Evolutionary conservation across 2,113 vertebrate species (phyloP).

Genomic region (Phyllopteryx taeniolatus): DNA sequence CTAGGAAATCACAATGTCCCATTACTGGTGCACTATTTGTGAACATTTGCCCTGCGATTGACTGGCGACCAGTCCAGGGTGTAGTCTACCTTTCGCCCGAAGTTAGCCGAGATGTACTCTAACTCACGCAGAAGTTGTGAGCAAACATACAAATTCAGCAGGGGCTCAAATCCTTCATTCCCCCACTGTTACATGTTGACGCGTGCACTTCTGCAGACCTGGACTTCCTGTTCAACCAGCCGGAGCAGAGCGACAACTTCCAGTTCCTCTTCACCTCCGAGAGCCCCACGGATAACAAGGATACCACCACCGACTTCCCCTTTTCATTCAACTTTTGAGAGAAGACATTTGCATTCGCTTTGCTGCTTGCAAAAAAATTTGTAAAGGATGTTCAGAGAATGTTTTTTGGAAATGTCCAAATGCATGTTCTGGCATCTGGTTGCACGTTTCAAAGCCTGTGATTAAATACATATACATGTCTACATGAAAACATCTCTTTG

Average conservation of each 20-base stretch:
- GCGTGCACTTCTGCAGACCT: slow-evolving; percentile 39
- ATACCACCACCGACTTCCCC: slow-evolving; percentile 51
- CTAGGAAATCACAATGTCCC: no score
- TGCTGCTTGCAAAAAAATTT: neutral
- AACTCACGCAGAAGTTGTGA: no score
- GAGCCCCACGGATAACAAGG: slow-evolving; percentile 42
- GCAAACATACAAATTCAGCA: no score
- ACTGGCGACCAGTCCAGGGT: no score
- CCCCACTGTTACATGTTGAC: neutral
- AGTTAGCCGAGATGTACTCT: no score
- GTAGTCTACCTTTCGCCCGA: no score
- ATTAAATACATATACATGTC: neutral
- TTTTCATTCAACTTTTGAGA: slow-evolving; percentile 71
- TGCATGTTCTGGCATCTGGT: neutral
- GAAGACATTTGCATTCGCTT: neutral
- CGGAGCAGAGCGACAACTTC: slow-evolving; percentile 63
- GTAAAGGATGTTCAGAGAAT: neutral
- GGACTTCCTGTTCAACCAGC: slow-evolving; percentile 67
- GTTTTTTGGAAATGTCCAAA: slow-evolving; percentile 2
- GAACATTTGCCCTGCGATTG: no score
- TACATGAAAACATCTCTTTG: neutral
- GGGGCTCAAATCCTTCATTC: neutral
- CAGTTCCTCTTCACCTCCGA: slow-evolving; percentile 62
- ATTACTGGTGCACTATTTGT: no score
- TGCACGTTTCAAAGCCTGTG: slow-evolving; percentile 5